phyloP scores from a whole-genome alignment of 1,140 invertebrate genomes.

The Drosophila littoralis region DNA sequence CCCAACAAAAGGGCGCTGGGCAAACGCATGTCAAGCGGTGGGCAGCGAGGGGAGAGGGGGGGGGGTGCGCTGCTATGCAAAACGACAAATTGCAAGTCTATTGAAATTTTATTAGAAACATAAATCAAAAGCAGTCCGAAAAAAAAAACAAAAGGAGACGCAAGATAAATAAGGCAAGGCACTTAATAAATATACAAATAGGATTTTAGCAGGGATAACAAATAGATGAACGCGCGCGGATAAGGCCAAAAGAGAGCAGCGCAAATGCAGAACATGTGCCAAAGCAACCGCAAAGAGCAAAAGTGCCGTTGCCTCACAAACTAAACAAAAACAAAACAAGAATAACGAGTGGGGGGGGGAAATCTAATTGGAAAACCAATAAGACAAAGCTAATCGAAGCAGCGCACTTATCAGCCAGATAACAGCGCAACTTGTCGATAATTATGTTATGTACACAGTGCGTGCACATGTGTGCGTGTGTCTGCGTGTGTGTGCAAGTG shows the following conservation, averaged over 20 bases:
- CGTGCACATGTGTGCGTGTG: slow-evolving; percentile 3
- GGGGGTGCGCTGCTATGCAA: slow-evolving; percentile 44
- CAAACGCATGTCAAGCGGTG: not conserved
- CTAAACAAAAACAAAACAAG: slow-evolving; percentile 52
- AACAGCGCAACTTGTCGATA: slow-evolving; percentile 44
- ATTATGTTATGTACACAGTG: slow-evolving; percentile 42
- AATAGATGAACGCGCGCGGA: slow-evolving; percentile 1
- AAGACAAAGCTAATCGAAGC: slow-evolving; percentile 55
- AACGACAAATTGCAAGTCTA: slow-evolving; percentile 80
- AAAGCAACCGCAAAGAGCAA: slow-evolving; percentile 3
- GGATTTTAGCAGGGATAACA: slow-evolving; percentile 13
- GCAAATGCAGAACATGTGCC: slow-evolving; percentile 3
- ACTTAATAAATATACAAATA: slow-evolving; percentile 37
- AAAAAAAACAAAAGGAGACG: slow-evolving; percentile 49
- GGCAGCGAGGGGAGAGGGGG: not conserved
- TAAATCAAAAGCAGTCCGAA: slow-evolving; percentile 66
- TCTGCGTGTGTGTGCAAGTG: not conserved
- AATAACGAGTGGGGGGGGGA: not conserved
- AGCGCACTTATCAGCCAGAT: slow-evolving; percentile 57
- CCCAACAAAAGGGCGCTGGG: slow-evolving; percentile 10
- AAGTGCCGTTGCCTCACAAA: slow-evolving; percentile 35
- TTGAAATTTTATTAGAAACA: slow-evolving; percentile 82
- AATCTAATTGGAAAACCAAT: slow-evolving; percentile 79
- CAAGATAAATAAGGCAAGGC: slow-evolving; percentile 46
- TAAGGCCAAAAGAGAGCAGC: slow-evolving; percentile 13